These are phyloP conservation scores for Chymomyza procnemis DNA, from an alignment of 2,888 invertebrate species.

Conservation along the genomic window DNA sequence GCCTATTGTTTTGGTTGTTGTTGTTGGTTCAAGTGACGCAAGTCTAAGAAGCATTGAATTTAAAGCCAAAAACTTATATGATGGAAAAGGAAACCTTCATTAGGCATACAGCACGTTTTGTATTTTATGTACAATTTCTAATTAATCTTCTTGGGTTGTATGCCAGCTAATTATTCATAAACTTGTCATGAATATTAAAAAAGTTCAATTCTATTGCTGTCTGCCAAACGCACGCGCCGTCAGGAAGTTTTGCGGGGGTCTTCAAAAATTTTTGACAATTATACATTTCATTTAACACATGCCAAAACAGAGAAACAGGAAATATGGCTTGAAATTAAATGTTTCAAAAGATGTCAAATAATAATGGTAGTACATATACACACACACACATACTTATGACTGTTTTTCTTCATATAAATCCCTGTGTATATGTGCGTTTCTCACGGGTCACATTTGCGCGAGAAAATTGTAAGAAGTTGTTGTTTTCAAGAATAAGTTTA, in stretches of 20 bases:
- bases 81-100: neutral
- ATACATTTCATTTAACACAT: constrained; percentile 41
- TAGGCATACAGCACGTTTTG: neutral
- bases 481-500: neutral
- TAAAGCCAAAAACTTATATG: constrained; percentile 22
- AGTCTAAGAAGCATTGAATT: constrained; percentile 55
- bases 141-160: constrained; percentile 13
- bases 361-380: constrained; percentile 25
- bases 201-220: constrained; percentile 27
- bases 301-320: neutral
- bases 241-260: neutral
- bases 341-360: constrained; percentile 35
- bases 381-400: neutral
- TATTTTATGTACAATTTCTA: constrained; percentile 10
- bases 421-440: too few species aligned
- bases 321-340: constrained; percentile 46
- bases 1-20: constrained; percentile 61
- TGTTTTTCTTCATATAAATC: too few species aligned
- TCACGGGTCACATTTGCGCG: too few species aligned
- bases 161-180: constrained; percentile 64
- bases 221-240: neutral
- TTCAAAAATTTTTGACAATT: constrained; percentile 35
- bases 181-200: constrained; percentile 62
- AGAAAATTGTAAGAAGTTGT: neutral
- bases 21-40: neutral